Conservation (phyloP, 2,113 vertebrate genomes). For the Rhinopomastus cyanomelas region DNA sequence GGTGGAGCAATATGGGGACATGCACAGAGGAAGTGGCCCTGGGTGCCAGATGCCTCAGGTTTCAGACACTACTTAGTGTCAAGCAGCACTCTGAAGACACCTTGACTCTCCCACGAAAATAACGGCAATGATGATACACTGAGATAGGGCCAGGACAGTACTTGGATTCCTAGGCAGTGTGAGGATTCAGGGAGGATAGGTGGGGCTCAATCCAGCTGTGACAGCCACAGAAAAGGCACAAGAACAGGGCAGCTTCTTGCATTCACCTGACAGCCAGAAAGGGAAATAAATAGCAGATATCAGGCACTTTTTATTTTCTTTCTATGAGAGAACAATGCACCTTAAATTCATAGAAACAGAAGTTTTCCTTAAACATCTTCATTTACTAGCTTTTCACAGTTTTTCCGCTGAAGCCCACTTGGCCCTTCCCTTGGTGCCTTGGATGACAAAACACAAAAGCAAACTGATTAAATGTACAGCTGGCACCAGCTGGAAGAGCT, state of each 20-base stretch:
- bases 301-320: not conserved
- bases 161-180: not conserved
- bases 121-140: not conserved
- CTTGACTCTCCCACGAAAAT: not conserved
- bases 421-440: not conserved
- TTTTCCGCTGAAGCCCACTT: no score
- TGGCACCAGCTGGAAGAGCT: slow-evolving; percentile 32
- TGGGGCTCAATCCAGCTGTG: not conserved
- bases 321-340: not conserved
- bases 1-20: not conserved
- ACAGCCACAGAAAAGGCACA: not conserved
- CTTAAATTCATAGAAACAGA: not conserved
- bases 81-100: not conserved
- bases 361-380: not conserved
- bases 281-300: not conserved
- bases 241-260: not conserved
- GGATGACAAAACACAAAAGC: not conserved
- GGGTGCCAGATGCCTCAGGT: not conserved
- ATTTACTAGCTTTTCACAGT: no score
- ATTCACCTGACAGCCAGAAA: not conserved
- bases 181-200: not conserved
- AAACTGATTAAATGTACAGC: slow-evolving; percentile 52
- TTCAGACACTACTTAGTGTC: not conserved
- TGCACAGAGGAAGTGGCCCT: not conserved
- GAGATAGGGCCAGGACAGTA: not conserved